Base-by-base conservation (phyloP, 2,113 vertebrate species). In the Megalops atlanticus region DNA sequence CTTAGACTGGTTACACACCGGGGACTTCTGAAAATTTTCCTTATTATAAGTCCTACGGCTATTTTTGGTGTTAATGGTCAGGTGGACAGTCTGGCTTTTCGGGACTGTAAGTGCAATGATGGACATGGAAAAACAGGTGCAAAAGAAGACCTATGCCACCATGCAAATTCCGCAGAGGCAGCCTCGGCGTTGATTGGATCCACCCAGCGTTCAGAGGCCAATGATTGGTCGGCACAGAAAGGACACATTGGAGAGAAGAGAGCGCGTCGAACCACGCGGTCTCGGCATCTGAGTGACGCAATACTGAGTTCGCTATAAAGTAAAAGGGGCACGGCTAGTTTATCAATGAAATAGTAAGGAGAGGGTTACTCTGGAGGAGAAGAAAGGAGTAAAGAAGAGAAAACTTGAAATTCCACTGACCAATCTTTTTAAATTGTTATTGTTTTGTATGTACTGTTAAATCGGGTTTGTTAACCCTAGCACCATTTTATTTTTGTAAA, bases 311-410 rank as follows among this genome's bases (percentile, higher is more conserved):
- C n/a, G 49, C 73, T 83, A 83, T 83, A 85, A 81, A 83, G 41
- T 18, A 49, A 74, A 75, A 68, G n/a, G 14, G 45, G 54, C 58
- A n/a, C 36, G 54, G 11, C 12, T 41, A 77, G 80, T 86, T 80
- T 89, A n/a, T 93, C 89, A 92, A 93, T 94, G 93, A 90, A 90
- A 74, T 77, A 74, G 54, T 47, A 39, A 47, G 36, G 52, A 0
- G 36, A 47, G 45, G 4, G 14, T 8, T 12, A 0, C n/a, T 41
- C 73, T 18, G 16, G 33, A 3, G 45, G 54, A 38, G 43, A 36
- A 35, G 74, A 40, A 76, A 41, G 79, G 27, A 73, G 6, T 0
- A 10, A 52, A 47, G n/a, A 54, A 24, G 39, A 16, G 14, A 49
- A 54, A 33, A 54, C 41, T 81, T 68, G 11, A 21, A 39, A 58